Evolutionary conservation across 2,113 vertebrate genomes (phyloP).

Genomic region (Corydoras maculifer): DNA sequence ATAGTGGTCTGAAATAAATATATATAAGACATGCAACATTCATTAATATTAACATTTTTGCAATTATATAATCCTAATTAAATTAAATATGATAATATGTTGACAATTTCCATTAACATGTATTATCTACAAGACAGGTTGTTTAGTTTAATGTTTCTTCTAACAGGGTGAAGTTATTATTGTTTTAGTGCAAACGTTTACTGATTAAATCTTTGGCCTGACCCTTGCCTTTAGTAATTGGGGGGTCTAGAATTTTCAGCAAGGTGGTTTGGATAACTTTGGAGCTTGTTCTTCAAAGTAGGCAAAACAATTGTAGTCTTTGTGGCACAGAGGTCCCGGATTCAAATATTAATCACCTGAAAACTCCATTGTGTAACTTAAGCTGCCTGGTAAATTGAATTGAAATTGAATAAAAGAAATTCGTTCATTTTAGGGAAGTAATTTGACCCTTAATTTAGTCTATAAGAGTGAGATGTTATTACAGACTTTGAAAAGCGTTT

Average conservation of each 20-base stretch:
- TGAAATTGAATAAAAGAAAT: too few species aligned
- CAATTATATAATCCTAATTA: too few species aligned
- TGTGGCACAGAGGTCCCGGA: neutral
- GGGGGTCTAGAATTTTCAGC: neutral
- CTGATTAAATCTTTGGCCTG: slow-evolving; percentile 37
- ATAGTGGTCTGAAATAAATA: too few species aligned
- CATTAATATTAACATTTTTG: too few species aligned
- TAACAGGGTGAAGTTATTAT: slow-evolving; percentile 2
- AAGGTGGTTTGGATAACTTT: too few species aligned
- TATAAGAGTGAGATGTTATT: neutral
- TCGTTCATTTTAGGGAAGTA: neutral
- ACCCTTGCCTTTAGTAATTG: slow-evolving; percentile 43
- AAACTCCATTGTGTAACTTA: neutral
- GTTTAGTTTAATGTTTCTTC: neutral
- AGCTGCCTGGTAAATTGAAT: neutral
- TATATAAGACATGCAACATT: too few species aligned
- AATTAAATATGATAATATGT: too few species aligned
- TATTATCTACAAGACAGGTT: neutral
- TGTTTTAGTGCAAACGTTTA: slow-evolving; percentile 11
- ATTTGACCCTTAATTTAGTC: neutral
- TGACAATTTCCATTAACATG: neutral
- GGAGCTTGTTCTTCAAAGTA: too few species aligned
- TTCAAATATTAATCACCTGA: neutral
- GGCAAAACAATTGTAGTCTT: too few species aligned
- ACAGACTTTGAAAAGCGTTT: neutral